phyloP scores from a whole-genome alignment of 30 jellyfish, hydroid and myxozoan genomes.

The Chironex yamaguchii region DNA sequence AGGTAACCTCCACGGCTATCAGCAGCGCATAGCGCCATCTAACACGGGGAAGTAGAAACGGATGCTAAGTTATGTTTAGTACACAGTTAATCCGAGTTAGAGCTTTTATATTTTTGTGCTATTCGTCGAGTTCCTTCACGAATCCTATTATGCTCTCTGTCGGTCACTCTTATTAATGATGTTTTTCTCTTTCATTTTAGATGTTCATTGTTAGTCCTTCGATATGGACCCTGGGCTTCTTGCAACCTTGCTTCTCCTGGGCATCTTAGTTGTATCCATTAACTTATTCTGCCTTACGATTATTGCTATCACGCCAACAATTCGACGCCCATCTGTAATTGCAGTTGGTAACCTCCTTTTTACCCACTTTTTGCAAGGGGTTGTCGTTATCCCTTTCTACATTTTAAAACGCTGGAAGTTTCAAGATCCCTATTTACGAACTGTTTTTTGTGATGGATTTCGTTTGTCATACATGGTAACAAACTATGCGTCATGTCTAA shows the following conservation, averaged over 20 bases:
- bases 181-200: too few species aligned
- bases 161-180: too few species aligned
- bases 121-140: too few species aligned
- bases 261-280: conserved; percentile 25
- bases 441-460: conserved; percentile 71
- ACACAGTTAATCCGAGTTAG: too few species aligned
- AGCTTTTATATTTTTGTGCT: too few species aligned
- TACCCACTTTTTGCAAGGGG: conserved; percentile 83
- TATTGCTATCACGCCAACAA: not conserved
- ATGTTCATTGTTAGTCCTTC: too few species aligned
- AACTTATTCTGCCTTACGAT: conserved; percentile 52
- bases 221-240: too few species aligned
- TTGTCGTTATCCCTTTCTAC: conserved; percentile 80
- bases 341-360: conserved; percentile 70
- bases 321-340: conserved; percentile 62
- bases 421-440: not conserved
- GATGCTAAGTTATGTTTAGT: too few species aligned
- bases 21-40: too few species aligned
- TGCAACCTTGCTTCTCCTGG: conserved; percentile 6
- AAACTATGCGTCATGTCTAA: conserved; percentile 75
- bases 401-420: conserved; percentile 53
- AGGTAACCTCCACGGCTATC: too few species aligned
- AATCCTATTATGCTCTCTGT: too few species aligned
- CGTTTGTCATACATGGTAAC: conserved; percentile 87
- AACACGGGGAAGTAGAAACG: too few species aligned